Conservation (phyloP, 2,888 invertebrate genomes). For the Mesodorylaimus sp. region DNA sequence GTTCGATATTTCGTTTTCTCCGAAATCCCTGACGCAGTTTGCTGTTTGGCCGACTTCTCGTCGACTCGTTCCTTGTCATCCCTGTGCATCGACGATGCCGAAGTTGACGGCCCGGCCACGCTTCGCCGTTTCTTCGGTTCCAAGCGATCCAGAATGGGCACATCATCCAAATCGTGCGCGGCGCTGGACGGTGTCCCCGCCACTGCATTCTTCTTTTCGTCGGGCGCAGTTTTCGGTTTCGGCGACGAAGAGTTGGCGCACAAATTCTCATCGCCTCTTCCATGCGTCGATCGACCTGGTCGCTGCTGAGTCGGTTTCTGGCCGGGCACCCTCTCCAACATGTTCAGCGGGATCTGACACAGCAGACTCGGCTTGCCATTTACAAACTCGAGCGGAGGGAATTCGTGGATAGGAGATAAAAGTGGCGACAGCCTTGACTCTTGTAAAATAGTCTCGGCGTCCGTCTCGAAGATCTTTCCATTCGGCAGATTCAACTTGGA, state of each 20-base stretch:
- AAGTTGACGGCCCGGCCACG: not conserved
- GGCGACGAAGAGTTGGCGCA: not conserved
- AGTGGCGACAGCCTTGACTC: conserved; percentile 3
- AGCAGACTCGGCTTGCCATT: conserved; percentile 1
- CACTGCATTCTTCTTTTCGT: no score
- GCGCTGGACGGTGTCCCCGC: no score
- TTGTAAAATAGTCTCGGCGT: not conserved
- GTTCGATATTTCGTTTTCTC: no score
- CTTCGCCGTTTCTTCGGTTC: no score
- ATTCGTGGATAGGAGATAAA: conserved; percentile 6
- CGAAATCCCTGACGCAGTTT: no score
- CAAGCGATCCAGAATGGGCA: not conserved
- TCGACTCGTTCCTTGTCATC: not conserved
- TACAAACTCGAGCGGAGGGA: not conserved
- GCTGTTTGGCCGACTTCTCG: not conserved
- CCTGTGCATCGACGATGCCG: not conserved
- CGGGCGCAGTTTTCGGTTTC: no score
- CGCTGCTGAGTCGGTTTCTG: no score
- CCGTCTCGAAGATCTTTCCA: no score
- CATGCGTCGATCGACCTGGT: no score
- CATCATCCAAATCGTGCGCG: not conserved
- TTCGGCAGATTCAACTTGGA: no score
- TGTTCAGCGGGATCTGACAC: not conserved
- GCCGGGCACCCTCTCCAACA: conserved; percentile 2
- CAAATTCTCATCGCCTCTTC: not conserved